Conservation (phyloP, 64 coral and sea anemone genomes). For the Pocillopora damicornis region DNA sequence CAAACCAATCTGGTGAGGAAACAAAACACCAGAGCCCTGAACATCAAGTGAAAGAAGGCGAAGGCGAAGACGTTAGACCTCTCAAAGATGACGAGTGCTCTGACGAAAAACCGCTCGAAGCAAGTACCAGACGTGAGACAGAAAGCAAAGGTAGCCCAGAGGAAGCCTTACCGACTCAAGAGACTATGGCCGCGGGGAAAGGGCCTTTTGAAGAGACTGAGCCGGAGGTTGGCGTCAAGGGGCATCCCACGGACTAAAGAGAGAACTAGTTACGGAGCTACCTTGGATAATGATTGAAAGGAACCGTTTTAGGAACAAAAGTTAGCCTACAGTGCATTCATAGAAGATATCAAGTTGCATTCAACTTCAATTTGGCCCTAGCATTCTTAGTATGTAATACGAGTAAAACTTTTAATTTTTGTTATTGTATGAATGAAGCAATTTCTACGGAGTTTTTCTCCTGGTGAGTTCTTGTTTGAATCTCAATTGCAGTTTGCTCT, state of each 20-base stretch:
- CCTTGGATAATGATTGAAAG: too few relatives aligned
- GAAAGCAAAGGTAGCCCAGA: background rate
- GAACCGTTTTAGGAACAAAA: too few relatives aligned
- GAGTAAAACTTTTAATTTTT: too few relatives aligned
- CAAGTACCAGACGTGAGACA: background rate
- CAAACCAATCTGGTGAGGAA: background rate
- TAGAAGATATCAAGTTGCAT: too few relatives aligned
- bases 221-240: background rate
- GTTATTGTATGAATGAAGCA: too few relatives aligned
- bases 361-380: too few relatives aligned
- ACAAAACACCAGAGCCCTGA: background rate
- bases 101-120: background rate
- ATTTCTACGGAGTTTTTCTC: too few relatives aligned
- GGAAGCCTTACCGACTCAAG: constrained; percentile 8
- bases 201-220: constrained; percentile 16
- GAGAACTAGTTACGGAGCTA: background rate
- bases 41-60: background rate
- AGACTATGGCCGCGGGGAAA: constrained; percentile 12
- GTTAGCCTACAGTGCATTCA: too few relatives aligned
- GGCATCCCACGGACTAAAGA: background rate
- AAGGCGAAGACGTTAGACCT: background rate
- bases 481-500: too few relatives aligned
- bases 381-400: too few relatives aligned
- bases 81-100: background rate
- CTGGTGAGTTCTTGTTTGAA: too few relatives aligned